Evolutionary conservation across 1,140 invertebrate genomes (phyloP).

Genomic region (Gonatopus flavifemur): DNA sequence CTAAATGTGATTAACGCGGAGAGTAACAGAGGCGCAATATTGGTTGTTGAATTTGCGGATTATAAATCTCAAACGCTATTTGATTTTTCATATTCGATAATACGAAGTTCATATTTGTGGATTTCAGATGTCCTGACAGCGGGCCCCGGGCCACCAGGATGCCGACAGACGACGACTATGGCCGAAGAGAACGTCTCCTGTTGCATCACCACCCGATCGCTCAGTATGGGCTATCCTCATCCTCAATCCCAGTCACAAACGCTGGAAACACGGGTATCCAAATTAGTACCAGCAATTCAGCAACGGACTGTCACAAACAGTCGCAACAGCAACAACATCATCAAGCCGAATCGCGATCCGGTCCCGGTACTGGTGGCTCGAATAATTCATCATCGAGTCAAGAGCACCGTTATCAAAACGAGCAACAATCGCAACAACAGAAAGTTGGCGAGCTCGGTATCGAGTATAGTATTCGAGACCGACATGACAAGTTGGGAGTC

Average conservation of each 20-base stretch:
- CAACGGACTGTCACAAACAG: slow-evolving; percentile 45
- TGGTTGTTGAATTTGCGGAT: background rate
- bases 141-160: slow-evolving; percentile 60
- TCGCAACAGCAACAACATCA: slow-evolving; percentile 23
- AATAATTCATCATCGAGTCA: slow-evolving; percentile 18
- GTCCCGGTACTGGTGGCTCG: slow-evolving; percentile 9
- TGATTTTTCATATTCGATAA: too few relatives aligned
- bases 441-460: slow-evolving; percentile 25
- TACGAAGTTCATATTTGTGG: too few relatives aligned
- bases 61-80: too few relatives aligned
- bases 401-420: slow-evolving; percentile 33
- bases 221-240: slow-evolving; percentile 43
- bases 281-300: slow-evolving; percentile 22
- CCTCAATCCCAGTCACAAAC: slow-evolving; percentile 36
- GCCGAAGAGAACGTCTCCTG: slow-evolving; percentile 59
- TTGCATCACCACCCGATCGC: slow-evolving; percentile 52
- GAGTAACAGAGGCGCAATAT: background rate
- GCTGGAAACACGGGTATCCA: slow-evolving; percentile 28
- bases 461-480: slow-evolving; percentile 20
- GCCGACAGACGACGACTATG: slow-evolving; percentile 60
- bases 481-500: slow-evolving; percentile 31
- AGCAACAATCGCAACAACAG: slow-evolving; percentile 26
- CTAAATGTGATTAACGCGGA: too few relatives aligned
- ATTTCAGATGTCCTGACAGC: slow-evolving; percentile 57
- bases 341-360: slow-evolving; percentile 20